Evolutionary conservation across 2,797 vertebrate genomes (phyloP), one percentile per base, ranked within the genome.

Genomic region (Cirrhinus mrigala): DNA sequence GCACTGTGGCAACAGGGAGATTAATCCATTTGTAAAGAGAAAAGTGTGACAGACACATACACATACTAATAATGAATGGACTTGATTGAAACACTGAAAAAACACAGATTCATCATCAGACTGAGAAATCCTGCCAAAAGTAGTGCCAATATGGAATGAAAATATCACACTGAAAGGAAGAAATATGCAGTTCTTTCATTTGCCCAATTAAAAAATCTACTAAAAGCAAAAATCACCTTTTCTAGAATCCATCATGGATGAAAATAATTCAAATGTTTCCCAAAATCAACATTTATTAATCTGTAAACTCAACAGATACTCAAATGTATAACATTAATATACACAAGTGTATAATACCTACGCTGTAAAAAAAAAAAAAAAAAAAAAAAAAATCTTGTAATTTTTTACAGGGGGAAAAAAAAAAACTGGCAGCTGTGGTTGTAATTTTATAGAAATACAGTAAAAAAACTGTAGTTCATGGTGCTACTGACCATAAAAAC

Each of bases 1-100:
- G 62, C 85, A 78, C 86, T 82, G 84, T 86, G 84, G 86, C 86
- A 86, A 80, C 82, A 60, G 75, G 29, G 48, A 77, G 54, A 68
- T 78, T 64, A 11, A 62, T 82, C 71, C 48, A 77, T 62, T 83
- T 81, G 44, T 40, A 83, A 82, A 86, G 84, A 79, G 60, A 81
- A 79, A 46, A 73, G 56, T 85, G 76, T 79, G 29, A 71, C 78
- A n/a, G 82, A 56, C 11, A 64, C 81, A 66, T 66, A 54, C 68
- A 46, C 29, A 81, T 52, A 60, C 4, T 44, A 40, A 80, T 54
- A 40, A 37, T 79, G 66, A 79, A 62, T 62, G 46, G 56, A 74
- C 56, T 76, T 81, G 70, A 74, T 69, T 79, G 58, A 80, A 70
- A 83, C 58, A 18, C 22, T 18, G 24, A 14, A n/a, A 29, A 27